phyloP scores from a whole-genome alignment of 30 jellyfish, hydroid and myxozoan genomes.

The Turritopsis rubra region DNA sequence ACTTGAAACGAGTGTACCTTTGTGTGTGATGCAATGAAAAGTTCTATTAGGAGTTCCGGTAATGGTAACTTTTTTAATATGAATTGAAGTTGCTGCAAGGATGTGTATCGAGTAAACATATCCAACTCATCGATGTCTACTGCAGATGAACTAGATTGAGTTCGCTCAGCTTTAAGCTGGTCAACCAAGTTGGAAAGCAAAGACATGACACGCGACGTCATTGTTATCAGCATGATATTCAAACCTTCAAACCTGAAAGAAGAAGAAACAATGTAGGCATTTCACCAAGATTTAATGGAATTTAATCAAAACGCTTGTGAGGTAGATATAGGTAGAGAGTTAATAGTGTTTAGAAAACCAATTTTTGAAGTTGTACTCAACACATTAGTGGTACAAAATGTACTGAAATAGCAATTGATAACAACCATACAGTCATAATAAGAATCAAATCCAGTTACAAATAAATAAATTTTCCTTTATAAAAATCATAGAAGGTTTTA shows the following conservation, averaged over 20 bases:
- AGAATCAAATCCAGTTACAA: no score
- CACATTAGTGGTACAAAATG: no score
- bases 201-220: constrained; percentile 66
- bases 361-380: no score
- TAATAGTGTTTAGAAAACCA: no score
- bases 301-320: no score
- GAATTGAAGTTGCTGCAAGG: constrained; percentile 57
- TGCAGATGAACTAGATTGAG: constrained; percentile 11
- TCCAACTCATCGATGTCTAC: constrained; percentile 20
- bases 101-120: constrained; percentile 32
- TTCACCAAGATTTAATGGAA: no score
- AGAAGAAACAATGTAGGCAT: not conserved
- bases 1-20: constrained; percentile 28
- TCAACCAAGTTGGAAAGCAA: constrained; percentile 48
- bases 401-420: no score
- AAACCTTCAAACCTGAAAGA: constrained; percentile 73
- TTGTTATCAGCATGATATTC: constrained; percentile 71
- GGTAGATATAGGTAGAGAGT: no score
- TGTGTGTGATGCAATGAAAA: constrained; percentile 47
- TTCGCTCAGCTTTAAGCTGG: constrained; percentile 36
- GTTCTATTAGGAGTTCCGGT: constrained; percentile 52
- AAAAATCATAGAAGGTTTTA: no score
- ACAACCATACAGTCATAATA: no score
- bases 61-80: constrained; percentile 32
- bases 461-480: no score